These are phyloP conservation scores for Melanerpes aurifrons DNA, from an alignment of 2,113 vertebrate species.

Conservation along the genomic window DNA sequence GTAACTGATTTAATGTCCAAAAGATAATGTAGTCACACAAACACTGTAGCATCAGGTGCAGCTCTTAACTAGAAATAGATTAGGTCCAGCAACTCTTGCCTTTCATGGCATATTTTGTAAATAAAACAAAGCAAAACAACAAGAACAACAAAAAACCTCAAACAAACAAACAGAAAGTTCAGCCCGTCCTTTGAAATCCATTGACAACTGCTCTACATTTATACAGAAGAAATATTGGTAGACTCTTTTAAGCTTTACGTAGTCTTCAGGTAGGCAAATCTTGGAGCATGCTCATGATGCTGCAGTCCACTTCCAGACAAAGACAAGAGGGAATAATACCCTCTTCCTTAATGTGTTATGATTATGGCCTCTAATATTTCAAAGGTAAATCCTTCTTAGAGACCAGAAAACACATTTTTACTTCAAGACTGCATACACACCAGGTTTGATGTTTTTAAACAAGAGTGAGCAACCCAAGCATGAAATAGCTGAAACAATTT, in stretches of 20 bases:
- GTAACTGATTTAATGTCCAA: not conserved
- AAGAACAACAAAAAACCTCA: no score
- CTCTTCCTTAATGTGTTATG: not conserved
- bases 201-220: not conserved
- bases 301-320: not conserved
- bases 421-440: conserved; percentile 4
- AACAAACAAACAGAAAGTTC: not conserved
- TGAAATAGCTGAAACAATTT: conserved; percentile 69
- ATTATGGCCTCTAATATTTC: not conserved
- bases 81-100: not conserved
- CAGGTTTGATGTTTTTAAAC: conserved; percentile 66
- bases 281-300: not conserved
- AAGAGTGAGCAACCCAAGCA: not conserved
- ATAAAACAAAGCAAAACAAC: not conserved
- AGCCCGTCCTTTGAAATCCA: not conserved
- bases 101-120: not conserved
- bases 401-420: conserved; percentile 14
- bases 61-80: not conserved
- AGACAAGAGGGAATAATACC: not conserved
- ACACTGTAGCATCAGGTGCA: not conserved
- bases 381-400: conserved; percentile 8
- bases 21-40: not conserved
- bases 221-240: not conserved
- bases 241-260: not conserved
- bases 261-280: not conserved